Conservation (phyloP, 2,888 invertebrate species). For the Pandemis cinnamomeana region DNA sequence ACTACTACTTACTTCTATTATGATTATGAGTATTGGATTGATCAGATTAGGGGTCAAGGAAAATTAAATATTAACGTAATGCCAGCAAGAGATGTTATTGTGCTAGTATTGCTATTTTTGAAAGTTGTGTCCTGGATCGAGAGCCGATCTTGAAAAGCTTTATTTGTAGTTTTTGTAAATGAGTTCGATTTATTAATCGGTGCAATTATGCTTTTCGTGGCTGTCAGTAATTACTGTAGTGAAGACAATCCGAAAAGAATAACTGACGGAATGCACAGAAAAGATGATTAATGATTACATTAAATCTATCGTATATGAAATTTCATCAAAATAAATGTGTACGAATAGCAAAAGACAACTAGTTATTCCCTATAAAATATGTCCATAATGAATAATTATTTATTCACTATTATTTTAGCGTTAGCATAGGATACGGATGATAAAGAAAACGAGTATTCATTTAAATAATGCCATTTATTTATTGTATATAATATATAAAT, state of each 20-base stretch:
- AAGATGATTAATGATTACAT: too few species aligned
- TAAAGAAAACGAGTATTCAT: not conserved
- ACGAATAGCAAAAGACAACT: not conserved
- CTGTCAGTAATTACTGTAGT: not conserved
- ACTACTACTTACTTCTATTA: too few species aligned
- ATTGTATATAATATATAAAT: constrained; percentile 6
- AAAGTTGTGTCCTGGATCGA: not conserved
- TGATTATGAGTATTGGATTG: too few species aligned
- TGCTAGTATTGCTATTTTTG: not conserved
- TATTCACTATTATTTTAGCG: not conserved
- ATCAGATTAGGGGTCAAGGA: too few species aligned
- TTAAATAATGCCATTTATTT: constrained; percentile 7
- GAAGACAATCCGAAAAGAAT: not conserved
- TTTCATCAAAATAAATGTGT: not conserved
- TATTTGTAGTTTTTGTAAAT: constrained; percentile 8
- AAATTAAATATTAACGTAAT: too few species aligned
- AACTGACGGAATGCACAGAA: not conserved
- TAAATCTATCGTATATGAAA: not conserved
- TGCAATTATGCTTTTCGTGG: constrained; percentile 7
- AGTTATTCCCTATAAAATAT: too few species aligned
- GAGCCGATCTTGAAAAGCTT: not conserved
- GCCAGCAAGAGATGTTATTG: too few species aligned
- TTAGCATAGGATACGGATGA: not conserved
- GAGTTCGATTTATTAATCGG: not conserved
- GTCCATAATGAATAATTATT: not conserved